Conservation (phyloP, 1,140 invertebrate genomes). For the Drosophila erecta region DNA sequence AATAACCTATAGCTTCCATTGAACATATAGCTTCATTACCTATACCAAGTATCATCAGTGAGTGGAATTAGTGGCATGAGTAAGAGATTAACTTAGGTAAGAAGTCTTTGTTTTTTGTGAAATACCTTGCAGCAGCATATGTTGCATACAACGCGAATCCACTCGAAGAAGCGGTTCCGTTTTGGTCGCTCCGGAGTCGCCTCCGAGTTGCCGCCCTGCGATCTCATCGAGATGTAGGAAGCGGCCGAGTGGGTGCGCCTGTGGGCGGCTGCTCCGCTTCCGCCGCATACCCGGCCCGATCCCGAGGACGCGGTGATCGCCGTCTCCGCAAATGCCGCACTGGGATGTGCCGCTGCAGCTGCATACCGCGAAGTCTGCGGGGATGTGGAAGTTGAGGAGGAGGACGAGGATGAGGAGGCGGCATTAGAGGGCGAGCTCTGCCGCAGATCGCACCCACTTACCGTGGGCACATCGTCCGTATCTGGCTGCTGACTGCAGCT, state of each 20-base stretch:
- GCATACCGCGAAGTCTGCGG: conserved; percentile 68
- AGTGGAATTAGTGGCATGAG: no score
- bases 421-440: conserved; percentile 17
- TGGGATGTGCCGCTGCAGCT: conserved; percentile 65
- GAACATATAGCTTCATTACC: no score
- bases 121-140: conserved; percentile 70
- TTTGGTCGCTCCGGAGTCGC: conserved; percentile 41
- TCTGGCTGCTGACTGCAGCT: conserved; percentile 36
- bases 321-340: conserved; percentile 63
- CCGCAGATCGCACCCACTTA: conserved; percentile 39
- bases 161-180: conserved; percentile 64
- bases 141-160: conserved; percentile 54
- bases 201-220: conserved; percentile 47
- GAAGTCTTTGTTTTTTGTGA: not conserved
- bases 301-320: conserved; percentile 14
- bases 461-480: conserved; percentile 67
- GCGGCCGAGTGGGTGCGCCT: conserved; percentile 66
- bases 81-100: not conserved
- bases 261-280: conserved; percentile 36
- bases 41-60: no score
- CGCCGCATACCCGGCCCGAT: not conserved
- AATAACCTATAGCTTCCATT: no score
- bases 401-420: conserved; percentile 9
- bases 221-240: conserved; percentile 73
- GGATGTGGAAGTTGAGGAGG: conserved; percentile 28